phyloP scores from a whole-genome alignment of 2,888 invertebrate species.

The Drosophila demipolita region DNA sequence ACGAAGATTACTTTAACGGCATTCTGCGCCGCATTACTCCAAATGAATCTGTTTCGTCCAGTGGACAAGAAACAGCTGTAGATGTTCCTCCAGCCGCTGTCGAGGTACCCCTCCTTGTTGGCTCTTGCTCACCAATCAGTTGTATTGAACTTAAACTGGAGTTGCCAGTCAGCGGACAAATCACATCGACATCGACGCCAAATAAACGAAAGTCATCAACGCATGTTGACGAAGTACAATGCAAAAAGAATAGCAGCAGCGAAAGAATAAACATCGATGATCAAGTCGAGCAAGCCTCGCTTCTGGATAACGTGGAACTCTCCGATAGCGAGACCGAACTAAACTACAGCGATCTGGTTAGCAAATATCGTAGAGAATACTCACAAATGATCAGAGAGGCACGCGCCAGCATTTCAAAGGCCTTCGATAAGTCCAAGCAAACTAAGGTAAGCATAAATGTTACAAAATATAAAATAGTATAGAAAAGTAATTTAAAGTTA shows the following conservation, averaged over 20 bases:
- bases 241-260: conserved; percentile 55
- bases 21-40: conserved; percentile 87
- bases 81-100: background rate
- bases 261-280: conserved; percentile 41
- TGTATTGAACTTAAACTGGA: conserved; percentile 8
- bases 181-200: conserved; percentile 55
- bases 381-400: conserved; percentile 65
- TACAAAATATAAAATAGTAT: background rate
- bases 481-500: background rate
- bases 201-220: conserved; percentile 69
- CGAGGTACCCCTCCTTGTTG: background rate
- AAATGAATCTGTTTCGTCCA: background rate
- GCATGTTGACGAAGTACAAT: conserved; percentile 60
- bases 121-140: conserved; percentile 1
- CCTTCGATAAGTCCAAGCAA: conserved; percentile 72
- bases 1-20: conserved; percentile 92
- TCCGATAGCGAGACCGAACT: conserved; percentile 35
- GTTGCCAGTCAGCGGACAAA: conserved; percentile 3
- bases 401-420: conserved; percentile 77
- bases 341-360: conserved; percentile 30
- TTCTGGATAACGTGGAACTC: conserved; percentile 7
- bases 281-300: conserved; percentile 7
- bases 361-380: conserved; percentile 69
- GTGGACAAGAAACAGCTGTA: background rate
- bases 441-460: conserved; percentile 44